A percentile compares a stretch with the other conserved stretches of the same genome.
Evolutionary conservation across 2,888 invertebrate genomes (phyloP).

Genomic region (Tanaodytes sp.): DNA sequence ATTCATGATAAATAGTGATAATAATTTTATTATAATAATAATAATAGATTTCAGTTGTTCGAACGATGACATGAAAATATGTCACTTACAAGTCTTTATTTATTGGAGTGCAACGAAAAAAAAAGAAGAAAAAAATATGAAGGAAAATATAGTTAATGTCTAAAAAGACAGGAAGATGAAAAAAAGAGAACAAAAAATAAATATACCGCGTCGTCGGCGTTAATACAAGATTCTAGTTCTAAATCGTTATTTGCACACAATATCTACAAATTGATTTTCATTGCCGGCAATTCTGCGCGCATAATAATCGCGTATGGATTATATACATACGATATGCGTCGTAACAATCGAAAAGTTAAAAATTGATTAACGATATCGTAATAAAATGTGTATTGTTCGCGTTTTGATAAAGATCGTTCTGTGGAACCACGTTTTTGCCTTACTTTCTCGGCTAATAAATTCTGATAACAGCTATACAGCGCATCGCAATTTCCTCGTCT

Average conservation of each 20-base stretch:
- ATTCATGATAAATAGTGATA: no score
- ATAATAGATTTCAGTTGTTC: no score
- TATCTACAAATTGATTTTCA: conserved; percentile 54
- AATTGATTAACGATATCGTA: conserved; percentile 46
- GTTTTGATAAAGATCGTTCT: conserved; percentile 65
- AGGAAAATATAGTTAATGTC: no score
- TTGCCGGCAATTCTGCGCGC: conserved; percentile 28
- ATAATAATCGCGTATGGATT: conserved; percentile 38
- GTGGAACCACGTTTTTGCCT: conserved; percentile 52
- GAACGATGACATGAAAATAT: no score
- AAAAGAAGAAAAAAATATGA: no score
- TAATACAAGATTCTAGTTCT: conserved; percentile 54
- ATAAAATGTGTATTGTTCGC: conserved; percentile 54
- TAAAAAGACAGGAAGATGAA: no score
- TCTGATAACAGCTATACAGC: conserved; percentile 65
- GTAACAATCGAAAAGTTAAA: conserved; percentile 51
- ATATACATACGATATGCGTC: conserved; percentile 46
- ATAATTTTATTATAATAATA: no score
- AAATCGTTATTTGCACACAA: conserved; percentile 52
- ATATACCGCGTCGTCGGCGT: no score
- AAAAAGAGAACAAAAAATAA: no score
- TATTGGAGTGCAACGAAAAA: conserved; percentile 30
- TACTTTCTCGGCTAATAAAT: conserved; percentile 55
- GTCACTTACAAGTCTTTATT: no score
- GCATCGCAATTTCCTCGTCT: conserved; percentile 58